Base-by-base conservation (phyloP, 1,140 invertebrate species). In the Elysia chlorotica region DNA sequence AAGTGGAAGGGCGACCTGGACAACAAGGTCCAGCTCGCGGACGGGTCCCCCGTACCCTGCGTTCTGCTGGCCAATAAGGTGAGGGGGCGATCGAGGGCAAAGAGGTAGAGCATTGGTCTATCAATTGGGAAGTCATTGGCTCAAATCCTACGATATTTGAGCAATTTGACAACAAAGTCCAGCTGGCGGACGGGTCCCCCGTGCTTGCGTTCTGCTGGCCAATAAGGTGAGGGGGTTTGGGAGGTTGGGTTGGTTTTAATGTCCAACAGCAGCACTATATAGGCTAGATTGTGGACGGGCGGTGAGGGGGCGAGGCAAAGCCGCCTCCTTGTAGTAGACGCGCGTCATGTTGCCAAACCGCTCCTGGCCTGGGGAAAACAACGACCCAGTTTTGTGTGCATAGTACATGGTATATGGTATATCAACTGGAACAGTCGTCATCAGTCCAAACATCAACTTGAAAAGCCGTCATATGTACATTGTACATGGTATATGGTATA, bases 251-350 rank as follows among this genome's bases (percentile, higher is more conserved):
- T n/a, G n/a, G n/a, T n/a, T n/a, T n/a, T n/a, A n/a, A n/a, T n/a
- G n/a, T n/a, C n/a, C n/a, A n/a, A n/a, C n/a, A n/a, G n/a, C n/a
- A n/a, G n/a, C n/a, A n/a, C n/a, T n/a, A n/a, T n/a, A n/a, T n/a
- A n/a, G n/a, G n/a, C n/a, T n/a, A n/a, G n/a, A n/a, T n/a, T n/a
- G n/a, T n/a, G n/a, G n/a, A n/a, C n/a, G n/a, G n/a, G 41, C 10
- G 10, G n/a, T 48, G 41, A 48, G n/a, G 10, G n/a, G n/a, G n/a
- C n/a, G n/a, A 48, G 10, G n/a, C 10, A 48, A 48, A 48, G 41
- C n/a, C n/a, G 98, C 97, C 89, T 99, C 97, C 88, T 99, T 99
- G 89, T 99, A 99, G 88, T 99, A 99, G 0, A 99, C 97, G 65
- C 98, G 88, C 0, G 97, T 99, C 97, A 99, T 99, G 85, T 99